Percentiles rank a stretch among this genome's conserved stretches.
Evolutionary conservation across 2,113 vertebrate species (phyloP).

Genomic region (Microtus richardsoni): DNA sequence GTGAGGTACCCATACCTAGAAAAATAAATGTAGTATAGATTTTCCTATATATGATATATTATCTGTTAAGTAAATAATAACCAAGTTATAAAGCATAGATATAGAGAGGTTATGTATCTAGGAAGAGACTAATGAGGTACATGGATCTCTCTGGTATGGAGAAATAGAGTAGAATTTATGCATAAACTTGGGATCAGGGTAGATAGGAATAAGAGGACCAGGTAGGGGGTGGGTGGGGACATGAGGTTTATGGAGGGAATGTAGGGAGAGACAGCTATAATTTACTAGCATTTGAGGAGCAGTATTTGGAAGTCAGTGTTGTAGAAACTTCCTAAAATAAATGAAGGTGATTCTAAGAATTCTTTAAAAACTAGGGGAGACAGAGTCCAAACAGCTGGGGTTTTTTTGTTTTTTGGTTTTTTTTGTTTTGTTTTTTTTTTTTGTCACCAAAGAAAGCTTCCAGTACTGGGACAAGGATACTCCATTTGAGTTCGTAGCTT

Average conservation of each 20-base stretch:
- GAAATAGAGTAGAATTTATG: neutral
- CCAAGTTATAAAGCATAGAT: neutral
- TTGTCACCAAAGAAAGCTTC: neutral
- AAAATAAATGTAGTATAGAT: neutral
- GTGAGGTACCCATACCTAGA: neutral
- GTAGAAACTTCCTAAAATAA: neutral
- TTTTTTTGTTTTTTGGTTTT: neutral
- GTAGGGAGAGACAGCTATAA: neutral
- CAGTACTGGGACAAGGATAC: neutral
- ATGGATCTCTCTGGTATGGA: neutral
- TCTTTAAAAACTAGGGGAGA: neutral
- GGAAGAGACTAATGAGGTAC: neutral
- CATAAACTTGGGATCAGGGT: neutral
- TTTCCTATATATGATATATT: neutral
- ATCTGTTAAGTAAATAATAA: neutral
- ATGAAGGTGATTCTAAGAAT: neutral
- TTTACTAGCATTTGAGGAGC: neutral
- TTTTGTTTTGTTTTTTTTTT: neutral
- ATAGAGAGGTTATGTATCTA: neutral
- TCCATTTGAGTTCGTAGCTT: neutral
- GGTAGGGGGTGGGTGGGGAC: too few species aligned
- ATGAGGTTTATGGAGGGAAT: neutral
- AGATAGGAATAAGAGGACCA: neutral
- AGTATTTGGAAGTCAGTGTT: neutral
- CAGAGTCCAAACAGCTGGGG: neutral